Evolutionary conservation across 2,888 invertebrate genomes (phyloP), one percentile per base, ranked within the genome.

Genomic region (Carcina quercana): DNA sequence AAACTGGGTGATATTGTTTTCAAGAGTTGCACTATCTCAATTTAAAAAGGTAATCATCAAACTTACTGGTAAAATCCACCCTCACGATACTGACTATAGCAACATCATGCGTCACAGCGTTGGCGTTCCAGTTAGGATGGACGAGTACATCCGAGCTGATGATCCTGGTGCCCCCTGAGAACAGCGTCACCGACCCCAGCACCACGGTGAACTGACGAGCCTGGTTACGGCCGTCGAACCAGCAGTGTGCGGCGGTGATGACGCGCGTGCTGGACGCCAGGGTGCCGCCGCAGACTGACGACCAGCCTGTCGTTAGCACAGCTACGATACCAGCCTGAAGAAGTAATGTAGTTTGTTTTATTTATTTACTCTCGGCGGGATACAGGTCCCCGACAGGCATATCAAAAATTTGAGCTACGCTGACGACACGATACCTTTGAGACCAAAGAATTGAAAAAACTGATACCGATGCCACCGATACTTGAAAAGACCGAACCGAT

Each of bases 181-280:
- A 80, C 25, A 82, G 56, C 2, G 61, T 69, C 1, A 66, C 28
- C 2, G 79, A 75, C 0, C 80, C 80, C 0, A 82, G 59, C 0
- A 80, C 79, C 1, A 74, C 36, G 3, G 70, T 72, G 44, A 82
- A 76, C 27, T 43, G 42, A 1, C 27, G 49, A 0, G 75, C 75
- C 34, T 66, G 72, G 33, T 40, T 64, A 30, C 56, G 38, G 0
- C 80, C 82, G 4, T 80, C 82, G 54, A 59, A 72, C 80, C 79
- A 82, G 50, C 80, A 80, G 31, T 82, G 80, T 0, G 78, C 80
- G 1, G 80, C 82, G 0, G 79, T 76, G 1, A 82, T 45, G 5
- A 79, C 60, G 5, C 70, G 46, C 0, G 57, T 74, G 21, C 48
- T 46, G 3, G 79, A 76, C 14, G 80, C 38, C 2, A 82, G 52